phyloP scores from a whole-genome alignment of 23 tunicate genomes.

The Clavelina lepadiformis region DNA sequence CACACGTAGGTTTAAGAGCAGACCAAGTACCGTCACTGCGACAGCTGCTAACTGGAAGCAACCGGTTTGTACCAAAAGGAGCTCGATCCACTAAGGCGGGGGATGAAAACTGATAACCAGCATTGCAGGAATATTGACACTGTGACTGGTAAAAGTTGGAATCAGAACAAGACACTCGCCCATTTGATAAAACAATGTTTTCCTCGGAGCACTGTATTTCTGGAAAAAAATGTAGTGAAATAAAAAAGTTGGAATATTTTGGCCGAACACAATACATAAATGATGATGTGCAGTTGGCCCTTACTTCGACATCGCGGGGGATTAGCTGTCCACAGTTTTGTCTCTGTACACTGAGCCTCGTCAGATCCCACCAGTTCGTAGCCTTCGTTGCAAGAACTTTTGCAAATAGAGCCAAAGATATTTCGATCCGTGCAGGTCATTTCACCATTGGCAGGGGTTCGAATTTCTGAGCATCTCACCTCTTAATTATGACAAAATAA shows the following conservation, averaged over 20 bases:
- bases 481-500: conserved; percentile 9
- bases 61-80: background rate
- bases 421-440: conserved; percentile 28
- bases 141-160: conserved; percentile 22
- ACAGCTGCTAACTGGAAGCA: conserved; percentile 10
- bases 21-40: conserved; percentile 20
- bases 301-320: conserved; percentile 40
- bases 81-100: background rate
- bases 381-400: conserved; percentile 37
- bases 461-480: conserved; percentile 29
- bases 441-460: conserved; percentile 34
- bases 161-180: conserved; percentile 33
- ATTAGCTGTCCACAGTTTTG: conserved; percentile 39
- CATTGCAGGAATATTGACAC: conserved; percentile 47
- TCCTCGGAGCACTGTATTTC: conserved; percentile 30
- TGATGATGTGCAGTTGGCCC: background rate
- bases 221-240: conserved; percentile 4
- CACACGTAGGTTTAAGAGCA: conserved; percentile 8
- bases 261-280: background rate
- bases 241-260: too few relatives aligned
- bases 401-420: conserved; percentile 39
- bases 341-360: conserved; percentile 20
- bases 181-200: conserved; percentile 12
- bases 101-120: conserved; percentile 39
- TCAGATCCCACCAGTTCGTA: conserved; percentile 33